These are phyloP conservation scores for Dromococcyx pavoninus DNA, from an alignment of 2,797 vertebrate species.

Conservation along the genomic window DNA sequence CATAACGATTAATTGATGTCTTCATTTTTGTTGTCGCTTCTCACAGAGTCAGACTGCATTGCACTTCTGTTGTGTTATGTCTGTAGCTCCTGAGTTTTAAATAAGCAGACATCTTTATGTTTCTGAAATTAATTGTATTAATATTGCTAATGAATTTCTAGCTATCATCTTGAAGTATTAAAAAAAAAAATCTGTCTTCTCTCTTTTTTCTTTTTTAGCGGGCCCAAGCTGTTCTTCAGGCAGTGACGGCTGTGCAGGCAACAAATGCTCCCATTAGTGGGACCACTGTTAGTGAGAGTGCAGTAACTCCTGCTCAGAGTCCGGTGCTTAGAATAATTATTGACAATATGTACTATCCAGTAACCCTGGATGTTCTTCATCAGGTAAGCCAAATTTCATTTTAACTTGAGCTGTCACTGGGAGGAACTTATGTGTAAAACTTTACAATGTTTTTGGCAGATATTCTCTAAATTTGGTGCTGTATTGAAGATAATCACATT, in stretches of 20 bases:
- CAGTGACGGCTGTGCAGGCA: constrained; percentile 89
- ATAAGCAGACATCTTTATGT: background rate
- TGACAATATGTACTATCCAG: constrained; percentile 99
- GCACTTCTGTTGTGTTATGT: background rate
- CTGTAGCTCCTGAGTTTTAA: background rate
- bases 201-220: constrained; percentile 74
- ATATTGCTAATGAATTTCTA: background rate
- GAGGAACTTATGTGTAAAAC: constrained; percentile 13
- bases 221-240: constrained; percentile 91
- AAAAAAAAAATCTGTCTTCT: background rate
- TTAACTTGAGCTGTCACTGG: background rate
- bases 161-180: background rate
- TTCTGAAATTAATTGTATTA: background rate
- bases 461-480: constrained; percentile 98
- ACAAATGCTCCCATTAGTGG: constrained; percentile 88
- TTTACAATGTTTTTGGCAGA: constrained; percentile 78
- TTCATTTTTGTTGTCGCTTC: background rate
- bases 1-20: background rate
- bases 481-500: constrained; percentile 99
- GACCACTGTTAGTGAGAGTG: constrained; percentile 86
- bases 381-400: constrained; percentile 81
- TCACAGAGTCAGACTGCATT: background rate
- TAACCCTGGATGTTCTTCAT: constrained; percentile 96
- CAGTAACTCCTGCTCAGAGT: constrained; percentile 88
- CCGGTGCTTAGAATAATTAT: constrained; percentile 97